Conservation (phyloP, 2,888 invertebrate genomes). For the Drosophila leonis region DNA sequence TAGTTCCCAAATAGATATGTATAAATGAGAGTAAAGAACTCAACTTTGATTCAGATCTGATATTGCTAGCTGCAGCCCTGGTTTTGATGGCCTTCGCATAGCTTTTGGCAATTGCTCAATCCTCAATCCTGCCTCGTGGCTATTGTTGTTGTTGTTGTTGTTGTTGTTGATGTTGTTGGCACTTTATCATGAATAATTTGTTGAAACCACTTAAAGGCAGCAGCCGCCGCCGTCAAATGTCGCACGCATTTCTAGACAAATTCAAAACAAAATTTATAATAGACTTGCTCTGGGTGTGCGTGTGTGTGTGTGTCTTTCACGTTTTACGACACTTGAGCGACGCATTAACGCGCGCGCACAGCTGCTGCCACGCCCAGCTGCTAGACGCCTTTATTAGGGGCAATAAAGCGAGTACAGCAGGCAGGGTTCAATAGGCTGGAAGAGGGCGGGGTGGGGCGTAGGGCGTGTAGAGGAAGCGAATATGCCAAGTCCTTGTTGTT, state of each 20-base stretch:
- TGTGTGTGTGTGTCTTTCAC: constrained; percentile 66
- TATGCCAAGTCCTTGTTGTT: constrained; percentile 20
- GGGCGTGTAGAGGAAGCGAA: constrained; percentile 2
- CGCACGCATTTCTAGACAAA: constrained; percentile 72
- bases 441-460: neutral
- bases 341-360: constrained; percentile 81
- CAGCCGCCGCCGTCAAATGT: constrained; percentile 60
- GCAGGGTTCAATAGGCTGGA: constrained; percentile 16
- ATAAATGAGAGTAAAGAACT: neutral
- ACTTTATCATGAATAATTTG: constrained; percentile 78
- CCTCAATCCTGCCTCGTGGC: neutral
- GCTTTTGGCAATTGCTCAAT: constrained; percentile 19
- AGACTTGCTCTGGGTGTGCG: constrained; percentile 50
- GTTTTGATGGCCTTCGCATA: constrained; percentile 11
- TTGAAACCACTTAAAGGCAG: constrained; percentile 74
- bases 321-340: constrained; percentile 81
- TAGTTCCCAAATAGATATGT: no score
- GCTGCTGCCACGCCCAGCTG: constrained; percentile 58
- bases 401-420: constrained; percentile 65
- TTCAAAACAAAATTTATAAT: constrained; percentile 77
- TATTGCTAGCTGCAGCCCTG: constrained; percentile 13
- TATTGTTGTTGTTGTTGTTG: neutral
- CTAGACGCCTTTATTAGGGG: constrained; percentile 73
- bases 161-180: constrained; percentile 36
- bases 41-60: neutral